Conservation (phyloP, 2,888 invertebrate genomes). For the Lithophane leautieri region DNA sequence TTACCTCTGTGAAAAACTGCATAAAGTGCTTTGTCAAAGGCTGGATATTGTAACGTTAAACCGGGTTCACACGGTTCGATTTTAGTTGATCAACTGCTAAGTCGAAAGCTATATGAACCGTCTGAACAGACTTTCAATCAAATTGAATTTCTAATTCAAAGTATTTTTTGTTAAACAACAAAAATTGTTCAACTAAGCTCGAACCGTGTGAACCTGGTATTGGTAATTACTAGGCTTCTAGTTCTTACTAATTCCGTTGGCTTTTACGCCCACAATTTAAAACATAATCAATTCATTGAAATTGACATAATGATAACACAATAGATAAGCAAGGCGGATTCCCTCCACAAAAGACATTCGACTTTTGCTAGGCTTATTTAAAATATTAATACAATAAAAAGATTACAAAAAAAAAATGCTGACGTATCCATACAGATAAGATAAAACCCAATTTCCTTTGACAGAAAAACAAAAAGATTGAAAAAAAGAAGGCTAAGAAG, state of each 20-base stretch:
- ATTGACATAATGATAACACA: not conserved
- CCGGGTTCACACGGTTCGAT: no score
- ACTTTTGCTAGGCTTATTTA: not conserved
- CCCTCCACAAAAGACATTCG: not conserved
- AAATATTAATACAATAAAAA: not conserved
- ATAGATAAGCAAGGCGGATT: not conserved
- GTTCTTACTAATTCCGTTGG: not conserved
- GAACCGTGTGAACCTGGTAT: no score
- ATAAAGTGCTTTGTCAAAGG: no score
- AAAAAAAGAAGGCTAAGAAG: conserved; percentile 83
- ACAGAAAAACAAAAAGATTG: conserved; percentile 85
- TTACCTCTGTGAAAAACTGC: no score
- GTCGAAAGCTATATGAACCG: no score
- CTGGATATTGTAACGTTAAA: no score
- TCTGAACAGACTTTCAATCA: no score
- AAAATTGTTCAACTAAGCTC: no score
- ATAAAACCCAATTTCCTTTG: not conserved
- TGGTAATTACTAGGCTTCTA: no score
- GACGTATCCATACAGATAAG: not conserved
- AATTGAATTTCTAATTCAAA: no score
- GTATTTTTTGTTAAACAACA: no score
- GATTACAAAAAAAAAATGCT: not conserved
- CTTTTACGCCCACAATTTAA: not conserved
- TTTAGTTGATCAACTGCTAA: no score
- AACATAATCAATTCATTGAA: not conserved